Percentiles rank a stretch among this genome's conserved stretches.
Conservation (phyloP, 2,888 invertebrate species). For the Atethmia centrago region DNA sequence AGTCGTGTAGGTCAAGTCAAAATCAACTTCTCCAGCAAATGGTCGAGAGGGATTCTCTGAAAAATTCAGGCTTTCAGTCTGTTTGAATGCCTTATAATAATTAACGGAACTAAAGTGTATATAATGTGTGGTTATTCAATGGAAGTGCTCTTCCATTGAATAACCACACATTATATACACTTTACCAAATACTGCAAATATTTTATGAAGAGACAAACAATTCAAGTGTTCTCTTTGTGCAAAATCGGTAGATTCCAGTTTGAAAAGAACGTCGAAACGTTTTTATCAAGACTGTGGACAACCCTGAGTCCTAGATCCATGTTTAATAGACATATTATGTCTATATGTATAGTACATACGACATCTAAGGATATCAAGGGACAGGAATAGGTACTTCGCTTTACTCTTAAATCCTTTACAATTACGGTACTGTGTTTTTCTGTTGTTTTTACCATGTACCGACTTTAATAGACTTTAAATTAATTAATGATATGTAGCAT, state of each 20-base stretch:
- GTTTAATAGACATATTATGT: slow-evolving; percentile 34
- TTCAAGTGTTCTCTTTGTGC: background rate
- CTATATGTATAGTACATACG: slow-evolving; percentile 18
- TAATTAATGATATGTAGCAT: background rate
- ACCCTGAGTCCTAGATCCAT: slow-evolving; percentile 41
- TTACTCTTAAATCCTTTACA: slow-evolving; percentile 9
- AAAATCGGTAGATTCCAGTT: background rate
- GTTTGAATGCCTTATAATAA: background rate
- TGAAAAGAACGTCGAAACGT: background rate
- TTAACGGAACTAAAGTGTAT: background rate
- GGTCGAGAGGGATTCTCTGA: background rate
- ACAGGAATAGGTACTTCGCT: slow-evolving; percentile 28
- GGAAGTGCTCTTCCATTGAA: no score
- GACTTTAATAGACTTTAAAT: no score
- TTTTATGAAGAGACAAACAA: no score
- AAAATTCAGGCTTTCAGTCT: background rate
- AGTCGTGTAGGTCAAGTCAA: background rate
- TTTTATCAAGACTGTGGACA: slow-evolving; percentile 34
- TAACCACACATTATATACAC: no score
- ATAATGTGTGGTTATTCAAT: no score
- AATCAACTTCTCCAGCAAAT: background rate
- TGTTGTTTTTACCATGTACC: background rate
- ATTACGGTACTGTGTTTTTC: slow-evolving; percentile 11
- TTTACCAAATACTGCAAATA: no score
- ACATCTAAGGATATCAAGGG: slow-evolving; percentile 47